These are phyloP conservation scores for Oryzias javanicus DNA, from an alignment of 2,113 vertebrate species.

Conservation along the genomic window DNA sequence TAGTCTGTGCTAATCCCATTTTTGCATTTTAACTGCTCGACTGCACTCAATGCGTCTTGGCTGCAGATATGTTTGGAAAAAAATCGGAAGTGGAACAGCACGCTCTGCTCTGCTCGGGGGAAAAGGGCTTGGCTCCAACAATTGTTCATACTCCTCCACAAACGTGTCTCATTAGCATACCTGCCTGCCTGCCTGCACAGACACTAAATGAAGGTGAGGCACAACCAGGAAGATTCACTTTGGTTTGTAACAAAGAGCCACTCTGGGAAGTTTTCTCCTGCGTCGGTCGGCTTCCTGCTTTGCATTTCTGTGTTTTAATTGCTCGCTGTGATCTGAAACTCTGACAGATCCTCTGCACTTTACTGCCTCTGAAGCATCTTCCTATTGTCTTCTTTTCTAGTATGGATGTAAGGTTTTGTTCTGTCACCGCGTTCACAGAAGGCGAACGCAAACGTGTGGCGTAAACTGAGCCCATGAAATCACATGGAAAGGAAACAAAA, in stretches of 20 bases:
- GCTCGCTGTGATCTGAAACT: slow-evolving; percentile 35
- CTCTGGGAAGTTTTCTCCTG: slow-evolving; percentile 23
- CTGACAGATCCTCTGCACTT: slow-evolving; percentile 4
- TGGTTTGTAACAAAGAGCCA: slow-evolving; percentile 61
- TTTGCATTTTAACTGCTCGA: slow-evolving; percentile 64
- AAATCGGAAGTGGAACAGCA: slow-evolving; percentile 34
- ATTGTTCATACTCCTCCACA: slow-evolving; percentile 57
- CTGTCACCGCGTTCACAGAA: too few relatives aligned
- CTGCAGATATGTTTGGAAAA: slow-evolving; percentile 39
- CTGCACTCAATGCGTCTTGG: slow-evolving; percentile 28
- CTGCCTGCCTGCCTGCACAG: slow-evolving; percentile 62
- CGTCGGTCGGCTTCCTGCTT: slow-evolving; percentile 39
- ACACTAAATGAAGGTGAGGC: slow-evolving; percentile 67
- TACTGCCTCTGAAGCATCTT: background rate
- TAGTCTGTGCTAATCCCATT: slow-evolving; percentile 49
- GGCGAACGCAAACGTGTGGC: too few relatives aligned
- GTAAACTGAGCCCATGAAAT: too few relatives aligned
- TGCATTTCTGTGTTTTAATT: slow-evolving; percentile 56
- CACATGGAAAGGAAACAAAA: too few relatives aligned
- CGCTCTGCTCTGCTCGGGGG: slow-evolving; percentile 39
- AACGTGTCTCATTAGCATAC: slow-evolving; percentile 63
- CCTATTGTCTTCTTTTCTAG: slow-evolving; percentile 25
- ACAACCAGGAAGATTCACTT: slow-evolving; percentile 55
- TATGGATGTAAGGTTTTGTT: slow-evolving; percentile 20
- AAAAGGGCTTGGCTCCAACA: slow-evolving; percentile 57